Base-by-base conservation (phyloP, 2,113 vertebrate genomes). In the Triplophysa siluroides region DNA sequence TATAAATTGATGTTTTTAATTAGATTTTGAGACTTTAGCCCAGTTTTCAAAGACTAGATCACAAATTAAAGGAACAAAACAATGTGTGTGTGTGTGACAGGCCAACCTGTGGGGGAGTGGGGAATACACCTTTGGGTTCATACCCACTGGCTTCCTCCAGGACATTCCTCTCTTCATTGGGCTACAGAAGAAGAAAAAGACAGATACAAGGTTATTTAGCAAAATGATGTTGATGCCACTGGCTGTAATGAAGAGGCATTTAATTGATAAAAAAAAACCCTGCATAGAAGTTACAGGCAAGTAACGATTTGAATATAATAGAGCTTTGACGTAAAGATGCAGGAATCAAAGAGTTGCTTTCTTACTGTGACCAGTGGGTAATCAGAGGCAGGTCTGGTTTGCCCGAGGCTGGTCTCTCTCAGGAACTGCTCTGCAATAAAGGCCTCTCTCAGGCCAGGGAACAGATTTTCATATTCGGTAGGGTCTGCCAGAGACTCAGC, bases 401-500 rank as follows among this genome's bases (percentile, higher is more conserved):
- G 88, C 58, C 90, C 89, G 58, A 90, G 72, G 70, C 93, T 94
- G 8, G 89, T 93, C 84, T 96, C 91, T 84, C 95, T 93, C 43
- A 98, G 90, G 6, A 93, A 99, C 45, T 95, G 91, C 86, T 99
- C 98, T 60, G 94, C 97, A 79, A 93, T 86, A 88, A 98, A 98
- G 29, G 98, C 95, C 89, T 99, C 97, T 87, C 92, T 97, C 84
- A 99, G 89, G 11, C 98, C 98, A 29, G 98, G 98, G 83, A 99
- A 99, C 54, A 99, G 93, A 85, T 99, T 99, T 88, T 98, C 97
- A 79, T 99, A 99, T 76, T 98, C 97, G 5, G 97, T 98, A 52
- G 98, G 98, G 85, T 99, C 98, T 67, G 98, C 97, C 54, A 99
- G 92, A 5, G 98, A 98, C 78, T 99, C 98, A 0, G 97, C 98